phyloP scores from a whole-genome alignment of 2,113 vertebrate species.

The Heptranchias perlo region DNA sequence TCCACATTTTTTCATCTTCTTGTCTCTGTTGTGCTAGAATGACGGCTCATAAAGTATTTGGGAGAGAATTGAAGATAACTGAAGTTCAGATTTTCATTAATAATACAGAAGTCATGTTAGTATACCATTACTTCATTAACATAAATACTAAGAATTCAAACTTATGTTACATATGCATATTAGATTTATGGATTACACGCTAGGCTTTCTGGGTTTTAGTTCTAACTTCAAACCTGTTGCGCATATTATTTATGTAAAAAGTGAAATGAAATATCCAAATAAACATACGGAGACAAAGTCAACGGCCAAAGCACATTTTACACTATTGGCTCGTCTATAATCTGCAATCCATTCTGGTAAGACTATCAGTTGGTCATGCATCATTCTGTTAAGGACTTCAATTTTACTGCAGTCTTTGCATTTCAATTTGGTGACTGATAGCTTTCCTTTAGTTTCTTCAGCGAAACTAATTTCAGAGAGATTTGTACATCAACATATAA shows the following conservation, averaged over 20 bases:
- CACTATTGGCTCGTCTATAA: background rate
- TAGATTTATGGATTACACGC: background rate
- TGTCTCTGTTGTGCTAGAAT: background rate
- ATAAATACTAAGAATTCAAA: background rate
- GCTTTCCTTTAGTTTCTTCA: background rate
- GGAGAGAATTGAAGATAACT: background rate
- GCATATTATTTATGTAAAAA: no score
- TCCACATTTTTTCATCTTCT: background rate
- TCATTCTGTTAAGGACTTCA: background rate
- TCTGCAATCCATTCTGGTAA: background rate
- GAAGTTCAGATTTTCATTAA: conserved; percentile 1
- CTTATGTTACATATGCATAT: background rate
- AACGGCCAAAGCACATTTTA: no score
- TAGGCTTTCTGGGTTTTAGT: background rate
- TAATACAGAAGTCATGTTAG: background rate
- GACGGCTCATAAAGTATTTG: no score
- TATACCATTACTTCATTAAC: background rate
- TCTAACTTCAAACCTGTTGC: no score
- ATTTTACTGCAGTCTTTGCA: background rate
- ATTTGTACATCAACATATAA: background rate
- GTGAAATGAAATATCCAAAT: no score
- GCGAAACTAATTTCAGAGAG: background rate
- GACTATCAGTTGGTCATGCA: background rate
- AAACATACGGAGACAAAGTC: background rate
- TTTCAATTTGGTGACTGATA: background rate